These are phyloP conservation scores for Neoscelio sp. DNA, from an alignment of 2,888 invertebrate genomes.

Conservation along the genomic window DNA sequence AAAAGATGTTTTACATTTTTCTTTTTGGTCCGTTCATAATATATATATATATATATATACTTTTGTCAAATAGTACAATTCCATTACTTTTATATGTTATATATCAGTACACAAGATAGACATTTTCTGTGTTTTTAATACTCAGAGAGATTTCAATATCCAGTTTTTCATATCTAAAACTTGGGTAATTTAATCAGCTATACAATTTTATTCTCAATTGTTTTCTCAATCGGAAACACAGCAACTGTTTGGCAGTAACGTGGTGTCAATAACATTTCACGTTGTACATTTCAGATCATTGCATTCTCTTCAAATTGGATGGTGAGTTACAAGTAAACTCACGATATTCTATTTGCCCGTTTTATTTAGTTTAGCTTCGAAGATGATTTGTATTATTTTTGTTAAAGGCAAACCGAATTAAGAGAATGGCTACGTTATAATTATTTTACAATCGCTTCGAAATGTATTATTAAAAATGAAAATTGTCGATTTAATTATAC, in stretches of 20 bases:
- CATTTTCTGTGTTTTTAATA: no score
- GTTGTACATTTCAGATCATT: slow-evolving; percentile 21
- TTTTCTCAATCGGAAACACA: slow-evolving; percentile 25
- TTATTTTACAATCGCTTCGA: neutral
- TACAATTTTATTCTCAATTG: slow-evolving; percentile 13
- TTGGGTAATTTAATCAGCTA: neutral
- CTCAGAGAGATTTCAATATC: no score
- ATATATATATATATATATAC: slow-evolving; percentile 1
- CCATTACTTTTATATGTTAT: no score
- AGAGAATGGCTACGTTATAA: neutral
- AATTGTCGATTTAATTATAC: slow-evolving; percentile 6
- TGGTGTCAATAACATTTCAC: slow-evolving; percentile 40
- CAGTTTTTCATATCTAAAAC: neutral
- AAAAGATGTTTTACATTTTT: slow-evolving; percentile 21
- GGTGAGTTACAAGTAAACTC: slow-evolving; percentile 20
- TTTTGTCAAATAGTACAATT: no score
- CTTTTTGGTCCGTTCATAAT: slow-evolving; percentile 4
- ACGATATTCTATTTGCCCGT: slow-evolving; percentile 24
- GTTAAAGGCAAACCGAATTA: neutral
- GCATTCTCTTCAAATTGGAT: slow-evolving; percentile 26
- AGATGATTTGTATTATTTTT: slow-evolving; percentile 3
- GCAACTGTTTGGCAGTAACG: slow-evolving; percentile 17
- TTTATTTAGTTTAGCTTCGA: slow-evolving; percentile 22
- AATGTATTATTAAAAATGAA: neutral
- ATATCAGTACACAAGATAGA: no score